Base-by-base conservation (phyloP, 2,888 invertebrate species). In the Spilosoma lubricipeda region DNA sequence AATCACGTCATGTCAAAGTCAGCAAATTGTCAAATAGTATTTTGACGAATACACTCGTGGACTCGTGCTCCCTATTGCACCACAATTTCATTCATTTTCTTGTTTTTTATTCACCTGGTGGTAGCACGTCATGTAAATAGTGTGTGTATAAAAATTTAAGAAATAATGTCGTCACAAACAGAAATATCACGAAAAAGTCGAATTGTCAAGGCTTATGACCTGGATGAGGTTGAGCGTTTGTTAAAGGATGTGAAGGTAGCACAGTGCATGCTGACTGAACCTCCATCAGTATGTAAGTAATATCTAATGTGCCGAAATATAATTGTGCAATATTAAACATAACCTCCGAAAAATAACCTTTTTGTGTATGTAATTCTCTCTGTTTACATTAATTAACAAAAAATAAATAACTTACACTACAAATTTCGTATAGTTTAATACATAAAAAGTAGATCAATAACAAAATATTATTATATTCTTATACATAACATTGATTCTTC, bases 181-280 rank as follows among this genome's bases (percentile, higher is more conserved):
- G 93, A 93, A 59, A 78, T 75, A 36, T 84, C 90, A 64, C 93
- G 89, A 83, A 90, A 56, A 65, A 73, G 93, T 69, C 93, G 92
- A 85, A 91, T 89, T 48, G 91, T 96, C 30, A 96, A 94, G 88
- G 93, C 96, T 72, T 96, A 95, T 81, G 96, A 96, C 82, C 88
- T 93, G 76, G 94, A 96, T 74, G 93, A 95, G 63, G 96, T 96
- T 83, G 93, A 93, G 73, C 94, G 92, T 80, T 90, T 97, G 52
- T 89, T 96, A 13, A 93, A 92, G 78, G 96, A 96, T 66, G 91
- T 97, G 66, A 95, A 94, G 89, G 96, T 96, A 69, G 96, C 97
- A 75, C 95, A 96, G 82, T 96, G 96, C 80, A 96, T 97, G 96
- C 93, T 96, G 68, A 95, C 95, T 1, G 96, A 96, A 82, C 93